Percentiles rank a stretch among this genome's conserved stretches.
Conservation (phyloP, 2,888 invertebrate species). For the Allophyes oxyacanthae region DNA sequence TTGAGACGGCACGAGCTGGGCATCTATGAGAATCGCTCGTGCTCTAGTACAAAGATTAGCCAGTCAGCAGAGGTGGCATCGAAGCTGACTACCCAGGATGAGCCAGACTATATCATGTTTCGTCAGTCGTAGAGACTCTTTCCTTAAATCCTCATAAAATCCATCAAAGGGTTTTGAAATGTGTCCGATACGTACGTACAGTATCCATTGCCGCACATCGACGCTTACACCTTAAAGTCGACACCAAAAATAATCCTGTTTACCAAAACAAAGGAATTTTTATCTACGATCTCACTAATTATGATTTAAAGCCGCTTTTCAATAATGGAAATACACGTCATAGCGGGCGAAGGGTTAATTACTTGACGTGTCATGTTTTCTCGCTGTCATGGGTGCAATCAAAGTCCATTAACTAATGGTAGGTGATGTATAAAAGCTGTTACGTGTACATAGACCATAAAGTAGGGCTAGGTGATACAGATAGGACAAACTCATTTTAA, state of each 20-base stretch:
- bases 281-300: conserved; percentile 49
- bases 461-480: conserved; percentile 12
- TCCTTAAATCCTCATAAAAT: too few species aligned
- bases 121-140: too few species aligned
- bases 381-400: conserved; percentile 62
- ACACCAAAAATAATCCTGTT: not conserved
- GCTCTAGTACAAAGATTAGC: too few species aligned
- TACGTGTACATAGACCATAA: conserved; percentile 13
- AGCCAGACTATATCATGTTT: too few species aligned
- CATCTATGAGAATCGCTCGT: too few species aligned
- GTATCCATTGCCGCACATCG: too few species aligned
- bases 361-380: conserved; percentile 40
- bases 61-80: too few species aligned
- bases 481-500: conserved; percentile 1
- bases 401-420: conserved; percentile 70
- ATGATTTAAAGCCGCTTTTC: conserved; percentile 46
- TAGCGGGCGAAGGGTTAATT: conserved; percentile 40
- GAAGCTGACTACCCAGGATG: too few species aligned
- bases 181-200: too few species aligned
- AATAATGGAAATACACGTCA: conserved; percentile 44
- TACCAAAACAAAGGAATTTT: conserved; percentile 25
- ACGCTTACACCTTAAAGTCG: too few species aligned
- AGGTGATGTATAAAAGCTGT: conserved; percentile 28
- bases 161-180: too few species aligned
- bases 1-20: too few species aligned